Conservation (phyloP, 2,113 vertebrate genomes). For the Nibea albiflora region DNA sequence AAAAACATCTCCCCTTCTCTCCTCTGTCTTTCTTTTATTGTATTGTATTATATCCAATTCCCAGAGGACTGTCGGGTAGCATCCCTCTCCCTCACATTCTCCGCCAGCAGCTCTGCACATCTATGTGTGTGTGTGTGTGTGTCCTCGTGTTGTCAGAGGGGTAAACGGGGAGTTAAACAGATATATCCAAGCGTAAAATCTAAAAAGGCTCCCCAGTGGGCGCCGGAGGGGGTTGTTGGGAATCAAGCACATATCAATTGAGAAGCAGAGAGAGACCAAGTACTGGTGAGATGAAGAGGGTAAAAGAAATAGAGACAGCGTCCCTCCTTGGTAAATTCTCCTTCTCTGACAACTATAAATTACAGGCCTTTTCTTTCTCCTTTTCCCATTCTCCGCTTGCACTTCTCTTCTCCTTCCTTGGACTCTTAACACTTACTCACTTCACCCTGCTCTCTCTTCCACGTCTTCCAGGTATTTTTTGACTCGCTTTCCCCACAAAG, state of each 20-base stretch:
- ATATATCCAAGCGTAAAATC: conserved; percentile 99
- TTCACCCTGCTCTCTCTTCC: background rate
- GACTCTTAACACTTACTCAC: conserved; percentile 7
- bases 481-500: background rate
- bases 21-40: conserved; percentile 68
- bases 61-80: conserved; percentile 61
- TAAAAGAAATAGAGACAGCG: conserved; percentile 65
- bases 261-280: conserved; percentile 87
- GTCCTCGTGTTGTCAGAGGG: conserved; percentile 90
- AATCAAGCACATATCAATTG: conserved; percentile 99
- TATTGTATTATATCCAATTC: conserved; percentile 71
- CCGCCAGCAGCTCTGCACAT: conserved; percentile 49
- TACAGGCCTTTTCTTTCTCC: conserved; percentile 20
- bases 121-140: conserved; percentile 77
- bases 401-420: background rate
- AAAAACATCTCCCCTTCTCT: conserved; percentile 67
- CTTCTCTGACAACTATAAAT: conserved; percentile 46
- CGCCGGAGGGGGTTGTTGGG: conserved; percentile 94
- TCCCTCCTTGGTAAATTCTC: conserved; percentile 1
- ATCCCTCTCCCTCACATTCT: conserved; percentile 56
- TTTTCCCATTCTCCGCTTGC: conserved; percentile 7
- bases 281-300: conserved; percentile 84
- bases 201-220: conserved; percentile 97
- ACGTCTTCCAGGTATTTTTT: conserved; percentile 6
- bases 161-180: conserved; percentile 99